These are phyloP conservation scores for Esperia sulphurella DNA, from an alignment of 2,888 invertebrate genomes.

Conservation along the genomic window DNA sequence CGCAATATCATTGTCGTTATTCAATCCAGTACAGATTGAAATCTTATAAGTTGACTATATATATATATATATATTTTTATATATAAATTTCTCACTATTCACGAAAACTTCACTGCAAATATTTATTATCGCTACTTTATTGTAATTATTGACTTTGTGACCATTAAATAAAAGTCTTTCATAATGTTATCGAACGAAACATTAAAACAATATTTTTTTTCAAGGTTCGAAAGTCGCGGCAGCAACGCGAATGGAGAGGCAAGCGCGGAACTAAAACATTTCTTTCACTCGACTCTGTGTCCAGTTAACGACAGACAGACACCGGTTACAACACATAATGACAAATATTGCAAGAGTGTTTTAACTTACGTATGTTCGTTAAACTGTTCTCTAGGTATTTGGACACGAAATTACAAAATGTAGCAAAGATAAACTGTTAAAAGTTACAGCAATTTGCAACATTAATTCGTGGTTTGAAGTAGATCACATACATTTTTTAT, in stretches of 20 bases:
- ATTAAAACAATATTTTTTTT: neutral
- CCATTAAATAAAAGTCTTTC: too few relatives aligned
- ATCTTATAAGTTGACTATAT: too few relatives aligned
- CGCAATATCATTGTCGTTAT: too few relatives aligned
- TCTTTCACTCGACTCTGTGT: slow-evolving; percentile 46
- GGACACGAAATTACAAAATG: slow-evolving; percentile 6
- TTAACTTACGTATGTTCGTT: slow-evolving; percentile 17
- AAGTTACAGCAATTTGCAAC: neutral
- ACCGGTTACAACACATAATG: slow-evolving; percentile 46
- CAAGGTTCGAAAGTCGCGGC: slow-evolving; percentile 22
- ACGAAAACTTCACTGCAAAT: too few relatives aligned
- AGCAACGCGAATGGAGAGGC: slow-evolving; percentile 26
- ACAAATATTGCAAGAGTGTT: slow-evolving; percentile 47
- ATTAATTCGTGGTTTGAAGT: too few relatives aligned
- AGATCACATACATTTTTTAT: too few relatives aligned
- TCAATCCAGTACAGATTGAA: too few relatives aligned
- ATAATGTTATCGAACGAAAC: too few relatives aligned
- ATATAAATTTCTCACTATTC: too few relatives aligned
- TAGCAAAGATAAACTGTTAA: neutral
- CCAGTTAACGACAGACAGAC: slow-evolving; percentile 38
- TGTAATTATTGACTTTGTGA: too few relatives aligned
- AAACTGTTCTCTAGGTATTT: slow-evolving; percentile 19
- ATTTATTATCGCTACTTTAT: too few relatives aligned
- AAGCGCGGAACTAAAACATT: slow-evolving; percentile 54
- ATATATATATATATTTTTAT: too few relatives aligned